phyloP scores from a whole-genome alignment of 2,797 vertebrate species.

The Trichosurus vulpecula region DNA sequence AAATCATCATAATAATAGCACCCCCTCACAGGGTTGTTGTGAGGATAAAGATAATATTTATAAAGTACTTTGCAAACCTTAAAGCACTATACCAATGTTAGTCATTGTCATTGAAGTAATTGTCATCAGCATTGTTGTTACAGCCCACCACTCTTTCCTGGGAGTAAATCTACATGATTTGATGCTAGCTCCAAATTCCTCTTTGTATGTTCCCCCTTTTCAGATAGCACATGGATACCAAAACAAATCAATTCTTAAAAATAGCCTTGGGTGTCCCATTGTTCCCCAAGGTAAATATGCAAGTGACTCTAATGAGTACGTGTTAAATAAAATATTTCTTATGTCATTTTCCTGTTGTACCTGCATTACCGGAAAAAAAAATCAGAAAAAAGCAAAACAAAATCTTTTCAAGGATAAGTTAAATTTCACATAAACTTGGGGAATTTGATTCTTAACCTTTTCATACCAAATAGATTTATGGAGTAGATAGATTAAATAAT shows the following conservation, averaged over 20 bases:
- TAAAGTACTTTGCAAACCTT: background rate
- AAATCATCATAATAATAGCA: background rate
- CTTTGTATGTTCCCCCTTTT: constrained; percentile 2
- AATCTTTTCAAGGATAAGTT: background rate
- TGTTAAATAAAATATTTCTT: background rate
- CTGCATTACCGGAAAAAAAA: background rate
- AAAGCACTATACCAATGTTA: background rate
- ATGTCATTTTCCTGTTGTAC: background rate
- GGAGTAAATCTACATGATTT: constrained; percentile 22
- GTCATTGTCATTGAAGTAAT: background rate
- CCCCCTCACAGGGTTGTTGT: background rate
- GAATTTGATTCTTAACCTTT: fast-evolving
- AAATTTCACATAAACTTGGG: background rate
- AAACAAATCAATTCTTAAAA: background rate
- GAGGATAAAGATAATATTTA: background rate
- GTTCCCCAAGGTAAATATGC: background rate
- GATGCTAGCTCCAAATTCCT: background rate
- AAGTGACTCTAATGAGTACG: constrained; percentile 19
- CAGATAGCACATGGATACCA: background rate
- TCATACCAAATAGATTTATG: background rate
- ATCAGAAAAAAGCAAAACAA: background rate
- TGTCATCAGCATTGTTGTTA: background rate
- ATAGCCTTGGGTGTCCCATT: background rate
- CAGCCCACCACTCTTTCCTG: constrained; percentile 2
- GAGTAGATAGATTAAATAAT: background rate